A percentile compares a stretch with the other conserved stretches of the same genome.
Conservation (phyloP, 2,113 vertebrate genomes). For the Macquaria australasica region DNA sequence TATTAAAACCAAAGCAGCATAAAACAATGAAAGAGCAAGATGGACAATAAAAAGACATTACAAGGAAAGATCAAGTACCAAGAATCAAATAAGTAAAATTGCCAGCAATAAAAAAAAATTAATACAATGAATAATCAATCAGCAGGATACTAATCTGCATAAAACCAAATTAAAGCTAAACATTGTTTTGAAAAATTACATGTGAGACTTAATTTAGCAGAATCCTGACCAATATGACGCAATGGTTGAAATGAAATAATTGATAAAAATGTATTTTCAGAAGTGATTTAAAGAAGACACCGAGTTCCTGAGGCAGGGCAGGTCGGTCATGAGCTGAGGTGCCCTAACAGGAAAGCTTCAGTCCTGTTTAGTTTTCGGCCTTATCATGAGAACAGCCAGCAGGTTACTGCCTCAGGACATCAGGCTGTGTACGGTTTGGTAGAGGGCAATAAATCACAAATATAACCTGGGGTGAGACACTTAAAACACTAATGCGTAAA, state of each 20-base stretch:
- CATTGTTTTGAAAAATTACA: not conserved
- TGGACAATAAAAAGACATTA: constrained; percentile 14
- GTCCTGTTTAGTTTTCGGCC: too few species aligned
- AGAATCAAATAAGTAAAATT: constrained; percentile 11
- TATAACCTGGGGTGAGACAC: too few species aligned
- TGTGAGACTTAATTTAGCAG: not conserved
- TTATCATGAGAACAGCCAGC: too few species aligned
- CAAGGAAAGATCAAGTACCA: not conserved
- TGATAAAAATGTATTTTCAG: not conserved
- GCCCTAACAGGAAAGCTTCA: not conserved
- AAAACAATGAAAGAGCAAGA: not conserved
- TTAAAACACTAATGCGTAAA: too few species aligned
- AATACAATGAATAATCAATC: not conserved
- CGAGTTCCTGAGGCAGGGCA: not conserved
- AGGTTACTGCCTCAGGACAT: too few species aligned
- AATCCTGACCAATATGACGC: not conserved
- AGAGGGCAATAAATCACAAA: too few species aligned
- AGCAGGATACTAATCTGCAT: not conserved
- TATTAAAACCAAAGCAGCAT: not conserved
- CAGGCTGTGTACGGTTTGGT: too few species aligned
- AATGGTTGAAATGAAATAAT: not conserved
- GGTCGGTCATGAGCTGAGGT: not conserved
- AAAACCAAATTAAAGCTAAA: not conserved
- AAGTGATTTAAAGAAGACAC: not conserved
- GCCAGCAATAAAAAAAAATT: not conserved